Conservation (phyloP, 2,888 invertebrate genomes). For the Fragum fragum region DNA sequence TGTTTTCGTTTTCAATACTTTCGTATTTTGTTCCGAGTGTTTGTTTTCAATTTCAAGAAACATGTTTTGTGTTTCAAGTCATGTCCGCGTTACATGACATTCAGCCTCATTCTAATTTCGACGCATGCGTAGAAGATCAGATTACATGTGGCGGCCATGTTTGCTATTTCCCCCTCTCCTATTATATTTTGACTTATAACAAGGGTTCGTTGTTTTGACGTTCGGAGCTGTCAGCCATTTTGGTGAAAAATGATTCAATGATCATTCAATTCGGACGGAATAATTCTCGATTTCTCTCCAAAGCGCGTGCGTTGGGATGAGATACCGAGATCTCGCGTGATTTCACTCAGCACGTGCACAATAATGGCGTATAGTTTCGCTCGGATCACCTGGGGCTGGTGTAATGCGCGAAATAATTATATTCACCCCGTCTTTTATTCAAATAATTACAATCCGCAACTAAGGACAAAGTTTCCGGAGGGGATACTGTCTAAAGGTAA, state of each 20-base stretch:
- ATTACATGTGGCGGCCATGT: conserved; percentile 49
- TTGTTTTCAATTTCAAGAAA: conserved; percentile 22
- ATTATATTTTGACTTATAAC: conserved; percentile 66
- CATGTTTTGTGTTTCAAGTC: background rate
- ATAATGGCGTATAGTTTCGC: conserved; percentile 39
- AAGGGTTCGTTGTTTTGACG: conserved; percentile 33
- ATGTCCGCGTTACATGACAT: conserved; percentile 4
- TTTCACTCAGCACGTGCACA: conserved; percentile 52
- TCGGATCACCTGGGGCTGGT: conserved; percentile 45
- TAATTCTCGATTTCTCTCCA: conserved; percentile 41
- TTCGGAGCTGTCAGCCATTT: conserved; percentile 49
- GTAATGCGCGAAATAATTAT: conserved; percentile 16
- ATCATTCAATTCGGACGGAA: conserved; percentile 42
- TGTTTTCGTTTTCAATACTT: conserved; percentile 18
- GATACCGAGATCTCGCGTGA: conserved; percentile 58
- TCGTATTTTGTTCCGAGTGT: conserved; percentile 24
- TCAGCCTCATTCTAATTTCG: conserved; percentile 45
- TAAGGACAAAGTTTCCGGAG: too few species aligned
- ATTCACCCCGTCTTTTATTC: background rate
- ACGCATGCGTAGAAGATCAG: conserved; percentile 55
- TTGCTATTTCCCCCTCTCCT: conserved; percentile 36
- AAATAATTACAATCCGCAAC: background rate
- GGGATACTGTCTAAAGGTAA: too few species aligned
- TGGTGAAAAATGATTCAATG: conserved; percentile 57
- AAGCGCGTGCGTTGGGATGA: conserved; percentile 58